Conservation (phyloP, 1,140 invertebrate genomes). For the Leucophenga varia region DNA sequence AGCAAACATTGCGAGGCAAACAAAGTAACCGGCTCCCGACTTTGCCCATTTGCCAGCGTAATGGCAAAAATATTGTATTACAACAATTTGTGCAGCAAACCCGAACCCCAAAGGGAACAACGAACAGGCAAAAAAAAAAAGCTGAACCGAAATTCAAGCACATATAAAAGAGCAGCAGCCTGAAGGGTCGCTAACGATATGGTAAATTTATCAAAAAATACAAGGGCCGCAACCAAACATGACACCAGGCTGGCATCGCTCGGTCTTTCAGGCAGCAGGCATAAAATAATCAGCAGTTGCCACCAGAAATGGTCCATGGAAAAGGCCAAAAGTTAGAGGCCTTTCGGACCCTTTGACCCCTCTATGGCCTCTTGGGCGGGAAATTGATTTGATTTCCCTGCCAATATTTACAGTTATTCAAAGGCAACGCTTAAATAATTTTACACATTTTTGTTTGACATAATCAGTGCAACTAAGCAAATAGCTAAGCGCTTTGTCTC, state of each 20-base stretch:
- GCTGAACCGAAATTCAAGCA: slow-evolving; percentile 17
- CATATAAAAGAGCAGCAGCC: slow-evolving; percentile 12
- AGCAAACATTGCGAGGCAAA: slow-evolving; percentile 38
- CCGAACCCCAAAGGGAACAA: slow-evolving; percentile 10
- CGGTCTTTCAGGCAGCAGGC: slow-evolving; percentile 28
- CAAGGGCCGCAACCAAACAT: slow-evolving; percentile 26
- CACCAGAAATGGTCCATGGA: slow-evolving; percentile 38
- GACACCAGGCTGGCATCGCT: slow-evolving; percentile 25
- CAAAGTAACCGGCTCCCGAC: slow-evolving; percentile 26
- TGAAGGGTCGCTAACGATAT: slow-evolving; percentile 49
- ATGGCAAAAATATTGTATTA: slow-evolving; percentile 53
- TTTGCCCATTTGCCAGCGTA: slow-evolving; percentile 38
- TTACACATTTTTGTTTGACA: no score
- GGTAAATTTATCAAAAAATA: slow-evolving; percentile 52
- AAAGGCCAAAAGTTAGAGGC: slow-evolving; percentile 40
- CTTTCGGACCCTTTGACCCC: slow-evolving; percentile 25
- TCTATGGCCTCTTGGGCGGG: slow-evolving; percentile 11
- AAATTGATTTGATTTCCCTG: slow-evolving; percentile 41
- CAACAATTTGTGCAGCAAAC: slow-evolving; percentile 38
- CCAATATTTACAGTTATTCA: slow-evolving; percentile 26
- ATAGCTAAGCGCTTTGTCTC: slow-evolving; percentile 21
- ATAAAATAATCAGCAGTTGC: slow-evolving; percentile 42
- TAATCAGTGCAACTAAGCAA: no score
- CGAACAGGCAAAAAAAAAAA: slow-evolving; percentile 1
- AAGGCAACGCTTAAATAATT: slow-evolving; percentile 10